Conservation (phyloP, 2,797 vertebrate species). For the Cyprinodon diabolis region DNA sequence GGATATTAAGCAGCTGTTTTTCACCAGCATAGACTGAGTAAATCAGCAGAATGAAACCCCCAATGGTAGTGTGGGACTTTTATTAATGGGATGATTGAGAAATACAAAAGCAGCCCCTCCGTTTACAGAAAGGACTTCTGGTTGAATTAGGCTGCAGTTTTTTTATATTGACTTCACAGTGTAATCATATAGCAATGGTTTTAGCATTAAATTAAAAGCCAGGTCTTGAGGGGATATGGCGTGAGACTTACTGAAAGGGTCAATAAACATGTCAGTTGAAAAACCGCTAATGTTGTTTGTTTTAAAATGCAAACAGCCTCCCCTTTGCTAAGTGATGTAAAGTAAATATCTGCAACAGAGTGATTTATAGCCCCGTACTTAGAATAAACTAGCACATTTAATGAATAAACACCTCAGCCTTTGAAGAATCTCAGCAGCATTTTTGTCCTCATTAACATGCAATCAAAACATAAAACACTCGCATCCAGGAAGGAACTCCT, state of each 20-base stretch:
- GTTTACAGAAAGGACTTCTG: conserved; percentile 77
- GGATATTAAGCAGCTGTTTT: conserved; percentile 96
- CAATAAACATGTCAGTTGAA: conserved; percentile 75
- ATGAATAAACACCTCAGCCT: conserved; percentile 12
- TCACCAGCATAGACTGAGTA: conserved; percentile 87
- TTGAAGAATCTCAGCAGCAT: conserved; percentile 9
- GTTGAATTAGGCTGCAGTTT: conserved; percentile 71
- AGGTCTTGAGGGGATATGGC: conserved; percentile 25
- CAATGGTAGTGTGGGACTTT: conserved; percentile 85
- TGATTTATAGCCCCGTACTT: conserved; percentile 50
- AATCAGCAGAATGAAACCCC: conserved; percentile 93
- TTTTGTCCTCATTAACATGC: conserved; percentile 33
- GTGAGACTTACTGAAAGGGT: conserved; percentile 69
- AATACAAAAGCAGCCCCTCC: conserved; percentile 74
- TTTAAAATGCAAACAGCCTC: conserved; percentile 59
- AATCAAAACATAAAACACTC: conserved; percentile 19
- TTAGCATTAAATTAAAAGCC: conserved; percentile 65
- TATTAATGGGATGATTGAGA: conserved; percentile 92
- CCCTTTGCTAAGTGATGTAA: conserved; percentile 44
- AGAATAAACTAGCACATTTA: conserved; percentile 30
- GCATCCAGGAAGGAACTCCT: conserved; percentile 1
- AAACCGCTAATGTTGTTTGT: conserved; percentile 70
- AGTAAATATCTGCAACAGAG: conserved; percentile 38
- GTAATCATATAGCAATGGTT: conserved; percentile 68
- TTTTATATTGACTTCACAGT: conserved; percentile 69